A percentile compares a stretch with the other conserved stretches of the same genome.
Evolutionary conservation across 2,113 vertebrate species (phyloP).

Genomic region (Dolichallabes microphthalmus): DNA sequence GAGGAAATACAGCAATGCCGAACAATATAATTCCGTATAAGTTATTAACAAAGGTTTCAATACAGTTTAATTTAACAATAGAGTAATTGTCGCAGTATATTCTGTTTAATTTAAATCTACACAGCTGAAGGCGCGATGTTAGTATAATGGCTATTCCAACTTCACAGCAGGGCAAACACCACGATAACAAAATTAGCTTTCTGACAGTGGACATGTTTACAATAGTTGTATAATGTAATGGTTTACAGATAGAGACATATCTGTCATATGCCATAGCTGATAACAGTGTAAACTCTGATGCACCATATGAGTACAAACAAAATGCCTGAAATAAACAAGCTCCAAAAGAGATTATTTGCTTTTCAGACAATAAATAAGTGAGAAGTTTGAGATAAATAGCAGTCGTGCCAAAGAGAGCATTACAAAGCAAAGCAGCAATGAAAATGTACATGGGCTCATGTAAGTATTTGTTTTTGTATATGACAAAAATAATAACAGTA

Average conservation of each 20-base stretch:
- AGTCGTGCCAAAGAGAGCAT: background rate
- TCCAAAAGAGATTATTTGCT: background rate
- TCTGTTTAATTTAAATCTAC: background rate
- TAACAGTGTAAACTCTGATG: constrained; percentile 8
- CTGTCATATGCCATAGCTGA: constrained; percentile 17
- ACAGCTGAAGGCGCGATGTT: background rate
- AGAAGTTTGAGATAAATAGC: background rate
- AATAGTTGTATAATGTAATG: background rate
- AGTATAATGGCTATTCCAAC: background rate
- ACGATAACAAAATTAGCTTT: background rate
- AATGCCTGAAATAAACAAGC: constrained; percentile 10
- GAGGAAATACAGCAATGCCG: constrained; percentile 9
- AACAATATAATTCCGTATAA: constrained; percentile 10
- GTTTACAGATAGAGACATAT: constrained; percentile 14
- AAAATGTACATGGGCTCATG: constrained; percentile 2
- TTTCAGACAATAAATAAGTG: background rate
- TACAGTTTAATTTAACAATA: constrained; percentile 11
- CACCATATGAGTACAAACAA: background rate
- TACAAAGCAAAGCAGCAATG: constrained; percentile 1
- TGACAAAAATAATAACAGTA: constrained; percentile 2
- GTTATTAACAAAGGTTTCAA: background rate
- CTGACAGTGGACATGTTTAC: background rate
- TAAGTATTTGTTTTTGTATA: background rate
- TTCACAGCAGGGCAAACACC: background rate
- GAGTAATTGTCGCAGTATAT: constrained; percentile 28